A percentile compares a stretch with the other conserved stretches of the same genome.
These are phyloP conservation scores for Drepana falcataria DNA, from an alignment of 2,888 invertebrate species.

Conservation along the genomic window DNA sequence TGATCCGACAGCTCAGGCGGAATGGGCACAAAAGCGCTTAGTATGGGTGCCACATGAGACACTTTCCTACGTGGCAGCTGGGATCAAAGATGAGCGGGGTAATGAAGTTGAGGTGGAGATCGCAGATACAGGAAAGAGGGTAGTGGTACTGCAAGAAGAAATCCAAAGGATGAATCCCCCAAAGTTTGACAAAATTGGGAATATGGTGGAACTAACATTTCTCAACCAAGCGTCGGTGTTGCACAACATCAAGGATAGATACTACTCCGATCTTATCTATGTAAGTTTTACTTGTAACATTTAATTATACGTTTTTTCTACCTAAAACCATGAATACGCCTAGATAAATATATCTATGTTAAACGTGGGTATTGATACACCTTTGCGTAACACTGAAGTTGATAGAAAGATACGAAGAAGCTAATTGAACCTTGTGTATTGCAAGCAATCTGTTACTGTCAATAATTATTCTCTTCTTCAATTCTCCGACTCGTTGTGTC, in stretches of 20 bases:
- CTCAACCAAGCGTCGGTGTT: constrained; percentile 99
- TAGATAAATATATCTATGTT: too few species aligned
- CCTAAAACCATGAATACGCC: too few species aligned
- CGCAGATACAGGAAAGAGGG: constrained; percentile 96
- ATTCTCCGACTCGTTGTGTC: too few species aligned
- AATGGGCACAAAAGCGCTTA: constrained; percentile 99
- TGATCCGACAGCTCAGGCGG: constrained; percentile 98
- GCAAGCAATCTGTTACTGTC: too few species aligned
- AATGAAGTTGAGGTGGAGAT: constrained; percentile 99
- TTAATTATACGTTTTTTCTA: too few species aligned
- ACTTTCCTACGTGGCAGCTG: constrained; percentile 97
- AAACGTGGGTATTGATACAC: too few species aligned
- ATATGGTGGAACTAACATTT: constrained; percentile 99
- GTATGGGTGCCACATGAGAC: constrained; percentile 99
- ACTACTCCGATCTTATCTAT: constrained; percentile 99
- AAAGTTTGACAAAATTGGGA: constrained; percentile 99
- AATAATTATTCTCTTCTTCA: too few species aligned
- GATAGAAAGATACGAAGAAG: too few species aligned
- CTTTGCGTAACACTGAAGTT: too few species aligned
- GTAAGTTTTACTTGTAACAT: constrained; percentile 81
- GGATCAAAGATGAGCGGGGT: constrained; percentile 95
- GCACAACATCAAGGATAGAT: constrained; percentile 99
- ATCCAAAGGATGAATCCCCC: constrained; percentile 99
- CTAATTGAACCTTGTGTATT: too few species aligned
- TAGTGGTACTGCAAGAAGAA: constrained; percentile 96